Evolutionary conservation across 2,797 vertebrate species (phyloP), one percentile per base, ranked within the genome.

Genomic region (Natrix natrix): DNA sequence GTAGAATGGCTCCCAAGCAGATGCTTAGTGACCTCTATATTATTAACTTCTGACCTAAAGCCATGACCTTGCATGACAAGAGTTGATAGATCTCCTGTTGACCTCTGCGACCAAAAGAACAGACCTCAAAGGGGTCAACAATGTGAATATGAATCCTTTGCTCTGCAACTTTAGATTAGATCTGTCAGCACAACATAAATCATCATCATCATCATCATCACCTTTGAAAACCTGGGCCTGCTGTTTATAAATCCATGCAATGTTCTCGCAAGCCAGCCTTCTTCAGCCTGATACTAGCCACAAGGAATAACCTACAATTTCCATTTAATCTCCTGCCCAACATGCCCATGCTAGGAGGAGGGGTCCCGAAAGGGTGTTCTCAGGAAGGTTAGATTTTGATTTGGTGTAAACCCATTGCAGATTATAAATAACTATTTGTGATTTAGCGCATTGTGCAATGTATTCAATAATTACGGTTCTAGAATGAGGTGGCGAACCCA

Each of bases 11-110:
- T 61, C 6, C n/a, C 2, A 14, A 86, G 89, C 60, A 74, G 83
- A 87, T 57, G 92, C 86, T 59, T 24, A 55, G 43, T 88, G 92
- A 93, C 92, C 92, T 60, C 8, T 37, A 37, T 86, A 26, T 93
- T 57, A 78, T 93, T 93, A 91, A 78, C 90, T 74, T 88, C 63
- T 91, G 90, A 48, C 92, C 92, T 88, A 60, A 88, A 93, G 63
- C 86, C 61, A 88, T 74, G 89, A 91, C 86, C 92, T 93, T 93
- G 92, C 55, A 78, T 93, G 43, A 55, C 61, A 88, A 56, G 88
- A 37, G 90, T 87, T 32, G 22, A 91, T 88, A 78, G 92, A 93
- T 91, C 63, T 59, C 86, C 63, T 54, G 86, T 88, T 93, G 92
- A 88, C 92, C 92, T 61, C 32, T 37, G 3, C 26, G 55, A 57